phyloP scores from a whole-genome alignment of 1,140 invertebrate species.

The Eumeta japonica region DNA sequence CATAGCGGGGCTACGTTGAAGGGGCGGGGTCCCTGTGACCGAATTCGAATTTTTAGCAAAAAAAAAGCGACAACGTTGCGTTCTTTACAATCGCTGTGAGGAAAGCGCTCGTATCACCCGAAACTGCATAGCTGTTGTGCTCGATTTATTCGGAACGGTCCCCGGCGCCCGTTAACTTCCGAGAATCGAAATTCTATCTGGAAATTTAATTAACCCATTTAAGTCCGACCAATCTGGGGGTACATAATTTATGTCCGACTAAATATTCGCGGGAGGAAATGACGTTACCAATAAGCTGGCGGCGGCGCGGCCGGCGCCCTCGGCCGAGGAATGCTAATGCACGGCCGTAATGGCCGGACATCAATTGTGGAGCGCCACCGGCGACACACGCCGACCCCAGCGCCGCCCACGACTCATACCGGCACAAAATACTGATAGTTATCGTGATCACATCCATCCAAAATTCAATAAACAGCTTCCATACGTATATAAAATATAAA shows the following conservation, averaged over 20 bases:
- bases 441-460: too few species aligned
- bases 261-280: constrained; percentile 22
- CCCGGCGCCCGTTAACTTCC: too few species aligned
- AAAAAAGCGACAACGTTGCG: constrained; percentile 11
- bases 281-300: constrained; percentile 23
- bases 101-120: too few species aligned
- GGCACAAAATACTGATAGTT: too few species aligned
- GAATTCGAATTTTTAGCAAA: constrained; percentile 16
- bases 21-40: constrained; percentile 12
- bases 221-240: constrained; percentile 9
- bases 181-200: constrained; percentile 5
- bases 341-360: constrained; percentile 17
- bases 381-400: constrained; percentile 8
- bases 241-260: constrained; percentile 18
- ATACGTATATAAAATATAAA: too few species aligned
- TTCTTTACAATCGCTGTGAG: too few species aligned
- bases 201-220: constrained; percentile 19
- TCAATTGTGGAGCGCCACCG: constrained; percentile 16
- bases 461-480: too few species aligned
- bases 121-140: too few species aligned
- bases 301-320: constrained; percentile 11
- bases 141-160: too few species aligned
- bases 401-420: too few species aligned
- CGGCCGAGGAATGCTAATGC: constrained; percentile 23
- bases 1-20: constrained; percentile 22